Percentiles rank a stretch among this genome's conserved stretches.
phyloP scores from a whole-genome alignment of 1,140 invertebrate species.

The Oncopodura yosiiana region DNA sequence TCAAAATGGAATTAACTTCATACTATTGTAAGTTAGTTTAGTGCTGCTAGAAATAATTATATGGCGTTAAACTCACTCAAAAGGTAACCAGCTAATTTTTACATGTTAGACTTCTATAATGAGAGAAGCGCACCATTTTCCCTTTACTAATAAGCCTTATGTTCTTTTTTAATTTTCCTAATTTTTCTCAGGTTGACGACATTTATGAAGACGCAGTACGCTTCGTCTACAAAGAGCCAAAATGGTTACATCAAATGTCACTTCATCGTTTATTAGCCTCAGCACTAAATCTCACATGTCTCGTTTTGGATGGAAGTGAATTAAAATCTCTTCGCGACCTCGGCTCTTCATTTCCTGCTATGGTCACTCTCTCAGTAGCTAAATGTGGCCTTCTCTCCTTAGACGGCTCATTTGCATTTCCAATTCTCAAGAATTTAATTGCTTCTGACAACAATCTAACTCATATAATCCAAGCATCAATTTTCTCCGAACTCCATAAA shows the following conservation, averaged over 20 bases:
- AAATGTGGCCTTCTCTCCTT: constrained; percentile 52
- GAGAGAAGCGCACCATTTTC: too few species aligned
- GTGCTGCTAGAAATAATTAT: too few species aligned
- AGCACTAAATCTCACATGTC: constrained; percentile 47
- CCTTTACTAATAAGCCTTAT: too few species aligned
- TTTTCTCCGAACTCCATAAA: constrained; percentile 44
- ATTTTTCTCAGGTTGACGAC: not conserved
- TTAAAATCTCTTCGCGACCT: constrained; percentile 52
- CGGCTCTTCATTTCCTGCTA: constrained; percentile 51
- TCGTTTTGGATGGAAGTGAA: constrained; percentile 55
- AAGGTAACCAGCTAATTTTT: too few species aligned
- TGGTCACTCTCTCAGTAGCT: constrained; percentile 51
- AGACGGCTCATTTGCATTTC: constrained; percentile 53
- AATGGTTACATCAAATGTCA: constrained; percentile 21
- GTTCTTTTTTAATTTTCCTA: not conserved
- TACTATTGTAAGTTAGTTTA: too few species aligned
- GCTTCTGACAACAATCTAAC: constrained; percentile 52
- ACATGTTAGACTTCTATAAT: too few species aligned
- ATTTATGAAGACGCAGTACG: not conserved
- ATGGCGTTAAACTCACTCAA: too few species aligned
- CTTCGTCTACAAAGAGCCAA: constrained; percentile 18
- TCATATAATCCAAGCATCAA: constrained; percentile 48
- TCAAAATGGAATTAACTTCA: too few species aligned
- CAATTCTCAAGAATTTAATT: constrained; percentile 49
- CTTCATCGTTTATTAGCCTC: constrained; percentile 19